Conservation (phyloP, 1,140 invertebrate genomes). For the Eriocheir sinensis region DNA sequence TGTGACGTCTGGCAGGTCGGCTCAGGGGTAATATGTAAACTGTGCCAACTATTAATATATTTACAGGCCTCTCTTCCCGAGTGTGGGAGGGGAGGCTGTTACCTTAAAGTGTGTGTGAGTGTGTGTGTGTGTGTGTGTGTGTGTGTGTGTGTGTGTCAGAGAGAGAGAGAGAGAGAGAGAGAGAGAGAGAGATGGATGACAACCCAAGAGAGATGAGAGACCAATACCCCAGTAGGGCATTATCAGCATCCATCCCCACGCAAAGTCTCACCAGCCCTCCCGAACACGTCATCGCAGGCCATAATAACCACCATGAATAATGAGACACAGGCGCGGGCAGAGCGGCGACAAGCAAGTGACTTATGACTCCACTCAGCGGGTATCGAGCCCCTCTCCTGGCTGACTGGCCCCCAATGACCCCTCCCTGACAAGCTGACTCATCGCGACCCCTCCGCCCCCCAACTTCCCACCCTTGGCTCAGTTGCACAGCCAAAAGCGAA, state of each 20-base stretch:
- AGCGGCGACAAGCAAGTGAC: too few species aligned
- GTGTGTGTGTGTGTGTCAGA: not conserved
- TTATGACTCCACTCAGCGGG: too few species aligned
- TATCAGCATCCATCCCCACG: too few species aligned
- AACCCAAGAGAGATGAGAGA: too few species aligned
- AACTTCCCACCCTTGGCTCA: not conserved
- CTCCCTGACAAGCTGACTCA: not conserved
- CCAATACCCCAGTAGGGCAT: too few species aligned
- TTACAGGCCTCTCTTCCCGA: not conserved
- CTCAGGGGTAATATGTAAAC: not conserved
- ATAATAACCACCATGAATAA: too few species aligned
- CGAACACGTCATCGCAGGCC: too few species aligned
- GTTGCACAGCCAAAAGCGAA: not conserved
- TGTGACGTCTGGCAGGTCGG: not conserved
- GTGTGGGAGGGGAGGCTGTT: not conserved
- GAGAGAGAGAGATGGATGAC: slow-evolving; percentile 8
- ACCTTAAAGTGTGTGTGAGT: not conserved
- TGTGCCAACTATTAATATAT: slow-evolving; percentile 26
- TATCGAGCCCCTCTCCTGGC: too few species aligned
- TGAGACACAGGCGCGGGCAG: too few species aligned
- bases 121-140: not conserved
- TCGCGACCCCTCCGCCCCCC: not conserved
- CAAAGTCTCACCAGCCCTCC: too few species aligned
- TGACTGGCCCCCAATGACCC: not conserved
- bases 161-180: not conserved